Conservation (phyloP, 2,113 vertebrate species). For the Eclectus roratus region DNA sequence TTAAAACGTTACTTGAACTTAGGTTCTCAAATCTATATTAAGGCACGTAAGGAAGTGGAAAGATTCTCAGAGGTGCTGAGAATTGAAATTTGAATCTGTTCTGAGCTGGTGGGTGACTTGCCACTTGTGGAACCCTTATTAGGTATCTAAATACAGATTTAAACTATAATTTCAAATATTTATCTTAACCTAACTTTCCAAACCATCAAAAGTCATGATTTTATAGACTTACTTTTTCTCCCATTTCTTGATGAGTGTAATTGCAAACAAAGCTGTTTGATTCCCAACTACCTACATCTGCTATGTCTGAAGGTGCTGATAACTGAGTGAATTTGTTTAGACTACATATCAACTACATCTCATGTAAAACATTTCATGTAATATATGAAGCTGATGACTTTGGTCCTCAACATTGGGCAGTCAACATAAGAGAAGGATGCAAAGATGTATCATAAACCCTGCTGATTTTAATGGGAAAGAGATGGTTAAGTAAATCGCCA, state of each 20-base stretch:
- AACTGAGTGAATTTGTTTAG: not conserved
- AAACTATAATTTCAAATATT: not conserved
- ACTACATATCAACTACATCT: not conserved
- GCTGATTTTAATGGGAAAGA: not conserved
- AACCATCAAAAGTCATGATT: not conserved
- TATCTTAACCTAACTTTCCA: not conserved
- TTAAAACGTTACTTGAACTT: not conserved
- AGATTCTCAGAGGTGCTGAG: not conserved
- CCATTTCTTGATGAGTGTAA: not conserved
- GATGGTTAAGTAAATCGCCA: not conserved
- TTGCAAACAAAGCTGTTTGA: not conserved
- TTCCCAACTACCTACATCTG: not conserved
- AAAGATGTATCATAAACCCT: not conserved
- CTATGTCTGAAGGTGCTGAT: not conserved
- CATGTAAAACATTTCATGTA: not conserved
- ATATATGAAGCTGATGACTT: not conserved
- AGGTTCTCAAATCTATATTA: not conserved
- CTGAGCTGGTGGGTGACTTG: not conserved
- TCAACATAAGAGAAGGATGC: not conserved
- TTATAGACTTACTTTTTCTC: not conserved
- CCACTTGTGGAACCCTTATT: not conserved
- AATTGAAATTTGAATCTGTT: not conserved
- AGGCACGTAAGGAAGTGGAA: not conserved
- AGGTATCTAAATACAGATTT: not conserved
- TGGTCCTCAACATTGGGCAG: not conserved